Base-by-base conservation (phyloP, 2,113 vertebrate species). In the Rattus rattus region DNA sequence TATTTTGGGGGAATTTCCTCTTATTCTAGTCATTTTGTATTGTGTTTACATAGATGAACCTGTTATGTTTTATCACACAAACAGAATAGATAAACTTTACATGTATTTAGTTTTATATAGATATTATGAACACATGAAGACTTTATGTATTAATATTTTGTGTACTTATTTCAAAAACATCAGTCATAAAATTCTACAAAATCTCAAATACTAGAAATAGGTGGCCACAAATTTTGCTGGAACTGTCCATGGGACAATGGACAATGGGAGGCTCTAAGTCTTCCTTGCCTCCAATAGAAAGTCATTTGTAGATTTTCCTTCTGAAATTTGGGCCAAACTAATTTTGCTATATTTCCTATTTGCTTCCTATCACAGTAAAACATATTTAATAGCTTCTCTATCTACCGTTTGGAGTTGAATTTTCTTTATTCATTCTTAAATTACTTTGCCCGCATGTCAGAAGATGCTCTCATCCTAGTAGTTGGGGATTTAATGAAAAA, bases 391-490 rank as follows among this genome's bases (percentile, higher is more conserved):
- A 84, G 73, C 83, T 92, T 95, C 33, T 79, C 52, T 93, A 65
- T 73, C 81, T 90, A 30, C 24, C 56, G 73, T 91, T 88, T 96
- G 39, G 94, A 95, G 93, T 95, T 96, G 77, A 39, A 92, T 96
- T 94, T 92, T 91, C 77, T 92, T 89, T 96, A 95, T 93, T 96
- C 89, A 91, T 95, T 94, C 92, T 91, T 56, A 96, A 96, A 93
- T 96, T 95, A 90, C 83, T 47, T 95, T 90, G 22, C 30, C n/a
- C 19, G 63, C 20, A 54, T 91, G 54, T 96, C 96, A 97, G 81
- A 93, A 94, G 24, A 6, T 89, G 7, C 5, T 49, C 30, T 95
- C 65, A 83, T 91, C 28, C 49, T 93, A 67, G n/a, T 67, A 80
- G 49, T 90, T 94, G 77, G 67, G 43, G 22, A 91, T 96, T 94